Base-by-base conservation (phyloP, 2,797 vertebrate genomes). In the Choloepus didactylus region DNA sequence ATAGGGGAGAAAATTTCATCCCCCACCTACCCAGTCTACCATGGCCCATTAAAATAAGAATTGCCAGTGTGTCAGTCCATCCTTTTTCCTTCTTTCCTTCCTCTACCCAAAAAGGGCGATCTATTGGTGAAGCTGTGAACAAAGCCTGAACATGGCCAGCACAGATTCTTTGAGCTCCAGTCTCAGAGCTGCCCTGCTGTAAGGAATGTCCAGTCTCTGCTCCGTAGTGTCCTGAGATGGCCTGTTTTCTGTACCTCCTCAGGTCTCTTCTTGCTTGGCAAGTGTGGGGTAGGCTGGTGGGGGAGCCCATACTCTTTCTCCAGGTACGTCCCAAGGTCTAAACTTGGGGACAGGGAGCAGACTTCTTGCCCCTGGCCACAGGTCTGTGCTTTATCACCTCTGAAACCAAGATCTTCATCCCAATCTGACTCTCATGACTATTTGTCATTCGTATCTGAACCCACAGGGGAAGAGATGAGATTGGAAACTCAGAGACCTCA, bases 371-470 rank as follows among this genome's bases (percentile, higher is more conserved):
- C 69, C 12, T 23, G 5, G 4, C 19, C 54, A 18, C 18, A 19
- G 54, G 54, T 56, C 54, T 56, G 6, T 56, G 54, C 18, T 56
- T 56, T 56, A 19, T 56, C 54, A 35, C 46, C 73, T 69, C 60
- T n/a, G n/a, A 91, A 81, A 25, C 56, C 64, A 16, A n/a, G 49
- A 21, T 18, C 56, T 72, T 77, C 23, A 31, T 6, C 80, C 62
- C 2, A 1, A 2, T 31, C n/a, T 64, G 38, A 62, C 15, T 38
- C 23, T 69, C 69, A 2, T 44, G 66, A 64, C n/a, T 79, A 4
- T 69, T 86, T 96, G 38, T 83, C 60, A 38, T 1, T 4, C 87
- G 70, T 41, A 35, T 80, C 66, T 84, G 85, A 81, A 80, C 41
- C 16, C 27, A 18, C 14, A 6, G 67, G 5, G 21, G 51, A 62